Evolutionary conservation across 2,888 invertebrate genomes (phyloP).

Genomic region (Oscheius sp.): DNA sequence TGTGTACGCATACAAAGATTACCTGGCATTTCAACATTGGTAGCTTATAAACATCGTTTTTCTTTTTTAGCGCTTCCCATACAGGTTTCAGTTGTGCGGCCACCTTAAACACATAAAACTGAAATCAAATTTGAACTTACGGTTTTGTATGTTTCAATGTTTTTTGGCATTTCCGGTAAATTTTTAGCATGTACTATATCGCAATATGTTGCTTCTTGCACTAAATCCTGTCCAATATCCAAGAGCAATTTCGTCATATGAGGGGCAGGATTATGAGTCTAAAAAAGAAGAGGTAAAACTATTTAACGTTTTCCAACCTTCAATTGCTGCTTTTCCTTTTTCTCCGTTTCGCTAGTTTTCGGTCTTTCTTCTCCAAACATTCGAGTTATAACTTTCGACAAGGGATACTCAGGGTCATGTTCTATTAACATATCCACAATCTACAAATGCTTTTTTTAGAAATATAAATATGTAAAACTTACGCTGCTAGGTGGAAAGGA

Average conservation of each 20-base stretch:
- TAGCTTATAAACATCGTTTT: conserved; percentile 68
- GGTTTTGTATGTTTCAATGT: conserved; percentile 70
- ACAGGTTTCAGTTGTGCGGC: conserved; percentile 71
- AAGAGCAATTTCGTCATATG: conserved; percentile 68
- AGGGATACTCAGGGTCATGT: conserved; percentile 68
- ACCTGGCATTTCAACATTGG: conserved; percentile 57
- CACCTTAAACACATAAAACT: conserved; percentile 50
- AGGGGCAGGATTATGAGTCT: conserved; percentile 55
- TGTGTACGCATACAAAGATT: not conserved
- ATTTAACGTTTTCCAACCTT: conserved; percentile 43
- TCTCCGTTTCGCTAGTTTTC: conserved; percentile 66
- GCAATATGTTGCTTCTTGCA: conserved; percentile 71
- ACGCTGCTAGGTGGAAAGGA: conserved; percentile 67
- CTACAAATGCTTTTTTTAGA: conserved; percentile 35
- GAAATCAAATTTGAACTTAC: conserved; percentile 38
- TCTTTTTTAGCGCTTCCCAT: conserved; percentile 66
- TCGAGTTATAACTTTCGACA: conserved; percentile 61
- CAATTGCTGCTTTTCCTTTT: conserved; percentile 57
- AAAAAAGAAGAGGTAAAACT: not conserved
- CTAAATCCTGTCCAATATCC: conserved; percentile 71
- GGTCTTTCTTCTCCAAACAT: conserved; percentile 69
- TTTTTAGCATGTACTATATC: conserved; percentile 72
- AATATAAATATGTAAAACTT: not conserved
- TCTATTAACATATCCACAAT: conserved; percentile 70
- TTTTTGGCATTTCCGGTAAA: conserved; percentile 71